Conservation (phyloP, 2,113 vertebrate species). For the Cyrtonyx montezumae region DNA sequence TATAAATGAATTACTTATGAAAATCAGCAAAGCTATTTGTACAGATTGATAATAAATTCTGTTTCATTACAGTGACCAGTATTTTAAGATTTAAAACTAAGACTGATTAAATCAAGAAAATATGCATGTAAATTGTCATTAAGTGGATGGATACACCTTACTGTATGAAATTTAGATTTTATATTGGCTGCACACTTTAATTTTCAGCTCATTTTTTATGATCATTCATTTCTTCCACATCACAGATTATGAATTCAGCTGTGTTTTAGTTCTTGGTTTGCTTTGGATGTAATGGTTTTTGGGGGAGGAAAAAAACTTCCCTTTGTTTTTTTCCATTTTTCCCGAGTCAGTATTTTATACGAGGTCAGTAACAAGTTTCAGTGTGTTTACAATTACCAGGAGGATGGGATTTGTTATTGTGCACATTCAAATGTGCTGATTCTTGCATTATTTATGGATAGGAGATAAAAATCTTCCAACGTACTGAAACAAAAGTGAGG, state of each 20-base stretch:
- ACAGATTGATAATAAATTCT: constrained; percentile 46
- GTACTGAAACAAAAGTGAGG: constrained; percentile 67
- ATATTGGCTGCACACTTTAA: constrained; percentile 42
- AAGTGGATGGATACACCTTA: constrained; percentile 32
- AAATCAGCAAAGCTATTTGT: neutral
- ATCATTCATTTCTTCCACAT: constrained; percentile 6
- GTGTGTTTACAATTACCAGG: constrained; percentile 76
- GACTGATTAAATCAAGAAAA: constrained; percentile 47
- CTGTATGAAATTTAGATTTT: constrained; percentile 46
- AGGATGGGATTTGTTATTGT: constrained; percentile 75
- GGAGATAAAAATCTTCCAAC: constrained; percentile 67
- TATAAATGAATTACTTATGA: constrained; percentile 1
- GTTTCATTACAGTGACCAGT: neutral
- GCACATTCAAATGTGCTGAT: constrained; percentile 73
- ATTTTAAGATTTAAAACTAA: constrained; percentile 22
- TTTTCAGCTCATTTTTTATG: constrained; percentile 10
- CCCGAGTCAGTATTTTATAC: constrained; percentile 57
- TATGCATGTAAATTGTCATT: constrained; percentile 26
- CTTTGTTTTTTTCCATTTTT: neutral
- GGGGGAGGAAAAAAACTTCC: neutral
- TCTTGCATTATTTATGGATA: constrained; percentile 71
- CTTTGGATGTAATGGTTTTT: neutral
- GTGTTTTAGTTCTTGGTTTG: neutral
- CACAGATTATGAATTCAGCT: constrained; percentile 7
- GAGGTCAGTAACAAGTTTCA: constrained; percentile 78